Conservation (phyloP, 2,888 invertebrate species). For the Scaptomyza flava region DNA sequence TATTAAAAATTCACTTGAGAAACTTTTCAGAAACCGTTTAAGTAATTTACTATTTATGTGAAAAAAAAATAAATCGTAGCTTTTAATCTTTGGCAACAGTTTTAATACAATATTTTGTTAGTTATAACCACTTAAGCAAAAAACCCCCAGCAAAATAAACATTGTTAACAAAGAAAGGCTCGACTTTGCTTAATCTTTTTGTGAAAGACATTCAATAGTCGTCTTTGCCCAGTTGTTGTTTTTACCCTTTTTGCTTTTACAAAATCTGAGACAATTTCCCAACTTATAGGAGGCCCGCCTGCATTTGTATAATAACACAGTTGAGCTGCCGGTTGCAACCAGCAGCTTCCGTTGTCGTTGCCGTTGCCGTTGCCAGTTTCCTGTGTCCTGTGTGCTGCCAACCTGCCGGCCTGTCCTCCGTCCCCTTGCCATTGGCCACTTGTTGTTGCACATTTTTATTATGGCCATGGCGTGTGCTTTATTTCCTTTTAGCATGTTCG, state of each 20-base stretch:
- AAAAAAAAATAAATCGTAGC: too few species aligned
- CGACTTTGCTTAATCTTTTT: not conserved
- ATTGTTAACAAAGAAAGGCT: too few species aligned
- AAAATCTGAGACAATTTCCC: constrained; percentile 73
- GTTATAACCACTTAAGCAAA: too few species aligned
- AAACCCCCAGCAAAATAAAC: too few species aligned
- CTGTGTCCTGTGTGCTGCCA: constrained; percentile 18
- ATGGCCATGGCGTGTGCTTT: constrained; percentile 53
- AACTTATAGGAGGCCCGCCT: constrained; percentile 62
- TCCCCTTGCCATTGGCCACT: constrained; percentile 56
- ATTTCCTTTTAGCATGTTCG: constrained; percentile 64
- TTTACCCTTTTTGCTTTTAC: constrained; percentile 21
- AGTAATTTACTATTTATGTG: too few species aligned
- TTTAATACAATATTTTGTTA: too few species aligned
- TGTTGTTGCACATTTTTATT: constrained; percentile 65
- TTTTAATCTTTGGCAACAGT: too few species aligned
- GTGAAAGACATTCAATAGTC: constrained; percentile 12
- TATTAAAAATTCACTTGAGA: constrained; percentile 8
- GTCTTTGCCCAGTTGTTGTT: constrained; percentile 2
- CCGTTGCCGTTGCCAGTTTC: constrained; percentile 15
- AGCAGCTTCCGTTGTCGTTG: constrained; percentile 49
- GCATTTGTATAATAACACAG: constrained; percentile 73
- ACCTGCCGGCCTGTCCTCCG: constrained; percentile 8
- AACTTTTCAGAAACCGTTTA: not conserved
- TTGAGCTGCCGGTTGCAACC: constrained; percentile 58